phyloP scores from a whole-genome alignment of 2,888 invertebrate genomes.

The Lamellibrachia satsuma region DNA sequence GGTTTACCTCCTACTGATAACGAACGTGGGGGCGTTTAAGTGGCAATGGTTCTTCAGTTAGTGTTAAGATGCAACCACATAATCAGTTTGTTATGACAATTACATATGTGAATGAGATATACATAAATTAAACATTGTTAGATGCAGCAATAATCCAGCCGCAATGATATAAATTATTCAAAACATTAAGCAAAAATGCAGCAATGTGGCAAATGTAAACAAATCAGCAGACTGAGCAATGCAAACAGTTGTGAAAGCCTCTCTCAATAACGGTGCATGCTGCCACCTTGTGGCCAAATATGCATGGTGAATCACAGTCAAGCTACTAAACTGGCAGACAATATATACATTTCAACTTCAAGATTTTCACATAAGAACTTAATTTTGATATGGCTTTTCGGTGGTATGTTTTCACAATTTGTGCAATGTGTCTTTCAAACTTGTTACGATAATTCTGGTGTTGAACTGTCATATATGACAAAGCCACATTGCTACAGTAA shows the following conservation, averaged over 20 bases:
- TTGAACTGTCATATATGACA: neutral
- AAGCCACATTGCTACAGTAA: slow-evolving; percentile 7
- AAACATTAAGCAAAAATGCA: slow-evolving; percentile 2
- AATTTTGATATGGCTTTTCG: neutral
- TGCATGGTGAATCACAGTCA: neutral
- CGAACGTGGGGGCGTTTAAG: neutral
- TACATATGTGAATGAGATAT: neutral
- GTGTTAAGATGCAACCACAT: slow-evolving; percentile 17
- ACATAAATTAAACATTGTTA: slow-evolving; percentile 17
- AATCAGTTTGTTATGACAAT: neutral
- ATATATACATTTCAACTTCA: neutral
- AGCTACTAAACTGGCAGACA: neutral
- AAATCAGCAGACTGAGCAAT: neutral
- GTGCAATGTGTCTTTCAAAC: neutral
- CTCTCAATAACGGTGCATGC: neutral
- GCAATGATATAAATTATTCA: slow-evolving; percentile 10
- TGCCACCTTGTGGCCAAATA: neutral
- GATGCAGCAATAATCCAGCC: slow-evolving; percentile 13
- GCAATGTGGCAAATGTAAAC: neutral
- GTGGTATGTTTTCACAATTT: neutral
- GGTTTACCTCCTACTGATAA: neutral
- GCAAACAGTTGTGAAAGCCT: neutral
- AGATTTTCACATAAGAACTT: neutral
- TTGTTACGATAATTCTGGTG: neutral
- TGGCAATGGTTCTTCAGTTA: slow-evolving; percentile 4